Base-by-base conservation (phyloP, 1,140 invertebrate species). In the Lordiphosa stackelbergi region DNA sequence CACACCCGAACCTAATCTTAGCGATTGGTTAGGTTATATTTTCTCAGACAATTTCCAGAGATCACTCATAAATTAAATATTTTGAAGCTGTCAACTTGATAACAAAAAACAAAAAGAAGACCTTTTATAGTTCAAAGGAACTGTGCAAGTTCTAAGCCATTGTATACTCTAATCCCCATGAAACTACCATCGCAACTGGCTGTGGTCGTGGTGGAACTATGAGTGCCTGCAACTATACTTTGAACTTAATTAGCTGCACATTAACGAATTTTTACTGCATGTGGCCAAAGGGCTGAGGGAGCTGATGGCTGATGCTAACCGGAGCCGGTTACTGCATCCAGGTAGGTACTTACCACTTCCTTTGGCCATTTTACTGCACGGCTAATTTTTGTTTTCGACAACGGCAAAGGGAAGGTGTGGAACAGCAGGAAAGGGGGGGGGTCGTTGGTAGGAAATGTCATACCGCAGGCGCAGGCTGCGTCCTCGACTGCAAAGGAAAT, bases 241-340 rank as follows among this genome's bases (percentile, higher is more conserved):
- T 83, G 77, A 83, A 83, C 77, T 83, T 83, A 83, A 83, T 83
- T 83, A 83, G 77, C 73, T 69, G 77, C 77, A 73, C 78, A 83
- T 83, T 83, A 84, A 69, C 77, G 69, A 81, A 81, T 83, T 81
- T 81, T 81, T 81, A 83, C 77, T 81, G 77, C 66, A 70, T 70
- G 62, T 66, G 66, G 57, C 66, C 61, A 57, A 56, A 53, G 48
- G 49, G 16, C 42, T 40, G 42, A 12, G 22, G 37, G 28, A n/a
- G 13, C 43, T 35, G 54, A 12, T 16, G 34, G 34, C 6, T 22
- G 34, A 34, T 13, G 13, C 36, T 36, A 56, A 48, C 48, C 59
- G 64, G 48, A 52, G 52, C 64, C 57, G 45, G 75, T 60, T 61
- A 61, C 75, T 81, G 77, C 75, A 77, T 68, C 66, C 58, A 53